phyloP scores from a whole-genome alignment of 2,888 invertebrate genomes.

The Hetaerina titia region DNA sequence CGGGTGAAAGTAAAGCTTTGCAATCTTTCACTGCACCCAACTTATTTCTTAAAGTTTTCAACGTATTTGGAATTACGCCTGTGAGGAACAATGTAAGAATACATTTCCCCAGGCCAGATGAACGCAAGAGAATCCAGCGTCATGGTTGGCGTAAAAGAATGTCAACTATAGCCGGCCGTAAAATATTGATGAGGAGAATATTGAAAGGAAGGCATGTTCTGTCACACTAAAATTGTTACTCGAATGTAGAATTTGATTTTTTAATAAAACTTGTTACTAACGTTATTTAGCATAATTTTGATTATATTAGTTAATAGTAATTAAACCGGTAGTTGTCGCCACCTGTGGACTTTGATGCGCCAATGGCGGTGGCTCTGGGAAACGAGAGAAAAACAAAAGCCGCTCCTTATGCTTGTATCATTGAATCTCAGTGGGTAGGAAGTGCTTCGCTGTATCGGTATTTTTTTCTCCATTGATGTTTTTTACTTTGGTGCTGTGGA shows the following conservation, averaged over 20 bases:
- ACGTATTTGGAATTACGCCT: background rate
- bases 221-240: conserved; percentile 80
- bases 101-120: conserved; percentile 87
- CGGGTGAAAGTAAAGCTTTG: background rate
- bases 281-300: no score
- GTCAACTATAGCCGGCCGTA: conserved; percentile 84
- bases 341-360: background rate
- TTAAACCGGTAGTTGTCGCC: conserved; percentile 15
- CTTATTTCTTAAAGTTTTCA: background rate
- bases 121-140: conserved; percentile 84
- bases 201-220: conserved; percentile 86
- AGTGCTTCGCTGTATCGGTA: background rate
- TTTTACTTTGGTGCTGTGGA: background rate
- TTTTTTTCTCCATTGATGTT: background rate
- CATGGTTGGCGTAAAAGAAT: conserved; percentile 86
- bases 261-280: background rate
- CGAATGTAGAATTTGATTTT: background rate
- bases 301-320: background rate
- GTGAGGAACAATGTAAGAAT: conserved; percentile 79
- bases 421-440: conserved; percentile 15
- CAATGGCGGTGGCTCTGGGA: background rate
- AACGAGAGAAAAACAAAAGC: background rate
- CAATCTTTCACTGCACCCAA: background rate
- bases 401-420: background rate
- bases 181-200: conserved; percentile 86